phyloP scores from a whole-genome alignment of 1,140 invertebrate genomes.

The Physella acuta region DNA sequence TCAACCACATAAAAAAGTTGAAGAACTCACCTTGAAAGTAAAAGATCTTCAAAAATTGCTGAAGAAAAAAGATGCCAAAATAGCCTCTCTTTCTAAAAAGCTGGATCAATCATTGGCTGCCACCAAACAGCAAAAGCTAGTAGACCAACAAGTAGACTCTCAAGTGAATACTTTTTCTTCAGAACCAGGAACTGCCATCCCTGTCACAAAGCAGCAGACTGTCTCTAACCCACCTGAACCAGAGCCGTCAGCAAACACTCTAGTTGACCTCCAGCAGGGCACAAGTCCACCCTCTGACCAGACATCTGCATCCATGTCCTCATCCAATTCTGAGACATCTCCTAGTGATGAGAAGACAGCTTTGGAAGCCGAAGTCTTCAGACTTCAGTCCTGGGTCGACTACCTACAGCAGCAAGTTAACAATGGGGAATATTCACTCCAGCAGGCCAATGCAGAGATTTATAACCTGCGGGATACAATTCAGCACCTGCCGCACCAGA shows the following conservation, averaged over 20 bases:
- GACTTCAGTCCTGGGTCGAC: slow-evolving; percentile 24
- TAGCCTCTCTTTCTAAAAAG: slow-evolving; percentile 25
- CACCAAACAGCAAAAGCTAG: slow-evolving; percentile 21
- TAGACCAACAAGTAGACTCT: no score
- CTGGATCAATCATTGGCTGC: slow-evolving; percentile 16
- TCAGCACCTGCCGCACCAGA: slow-evolving; percentile 7
- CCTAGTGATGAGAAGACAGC: no score
- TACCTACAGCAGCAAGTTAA: slow-evolving; percentile 20
- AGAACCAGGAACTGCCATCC: neutral
- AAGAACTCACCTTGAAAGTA: no score
- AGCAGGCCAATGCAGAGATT: slow-evolving; percentile 2
- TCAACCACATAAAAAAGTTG: no score
- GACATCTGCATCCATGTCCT: neutral
- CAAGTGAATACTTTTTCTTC: slow-evolving; percentile 7
- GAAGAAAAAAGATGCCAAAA: slow-evolving; percentile 35
- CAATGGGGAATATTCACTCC: neutral
- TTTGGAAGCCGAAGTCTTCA: neutral
- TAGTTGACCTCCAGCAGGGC: neutral
- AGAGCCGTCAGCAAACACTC: no score
- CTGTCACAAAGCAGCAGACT: neutral
- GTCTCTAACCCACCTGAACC: no score
- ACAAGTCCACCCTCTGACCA: neutral
- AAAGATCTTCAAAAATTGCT: slow-evolving; percentile 32
- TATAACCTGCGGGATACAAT: slow-evolving; percentile 3
- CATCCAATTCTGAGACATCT: no score